Evolutionary conservation across 1,140 invertebrate species (phyloP), one percentile per base, ranked within the genome.

Genomic region (Megathymus violae): DNA sequence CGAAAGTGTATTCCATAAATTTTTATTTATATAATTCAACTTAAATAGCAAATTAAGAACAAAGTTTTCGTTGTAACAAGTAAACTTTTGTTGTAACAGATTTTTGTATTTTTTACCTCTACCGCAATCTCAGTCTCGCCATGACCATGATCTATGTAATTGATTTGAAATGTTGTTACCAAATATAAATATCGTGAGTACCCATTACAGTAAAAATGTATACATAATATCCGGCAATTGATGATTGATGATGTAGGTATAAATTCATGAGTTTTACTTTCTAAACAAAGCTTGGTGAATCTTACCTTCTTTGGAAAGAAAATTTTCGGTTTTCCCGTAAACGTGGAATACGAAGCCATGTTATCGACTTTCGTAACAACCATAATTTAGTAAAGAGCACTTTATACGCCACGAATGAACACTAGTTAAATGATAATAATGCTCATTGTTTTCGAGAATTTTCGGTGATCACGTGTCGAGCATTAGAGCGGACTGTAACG

Each of bases 261-360:
- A 22, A 22, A 22, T 22, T 22, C 5, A 3, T 22, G 19, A 22
- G 19, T 22, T 22, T 22, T 22, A 22, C 2, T 3, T 22, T 22
- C 2, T 36, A 44, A 48, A 25, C 19, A 60, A 34, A 19, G 31
- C 10, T 38, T 38, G 15, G 31, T 36, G 38, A 5, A 48, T 3
- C 83, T 91, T 82, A 91, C 89, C 88, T 91, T 91, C 87, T 91
- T 91, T 62, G 88, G 86, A 70, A 90, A 91, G 79, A 91, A 84
- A 56, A 91, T 89, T 85, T 91, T 90, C 44, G 88, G 88, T 88
- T 89, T 89, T 84, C 89, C 89, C 67, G 89, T 85, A 67, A 83
- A 91, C 51, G 88, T 84, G 68, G 89, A 87, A 69, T 89, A 89
- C 60, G 87, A 89, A 70, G 87, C 83, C 89, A 91, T 91, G 65